Evolutionary conservation across 2,797 vertebrate species (phyloP).

Genomic region (Phaenicophaeus curvirostris): DNA sequence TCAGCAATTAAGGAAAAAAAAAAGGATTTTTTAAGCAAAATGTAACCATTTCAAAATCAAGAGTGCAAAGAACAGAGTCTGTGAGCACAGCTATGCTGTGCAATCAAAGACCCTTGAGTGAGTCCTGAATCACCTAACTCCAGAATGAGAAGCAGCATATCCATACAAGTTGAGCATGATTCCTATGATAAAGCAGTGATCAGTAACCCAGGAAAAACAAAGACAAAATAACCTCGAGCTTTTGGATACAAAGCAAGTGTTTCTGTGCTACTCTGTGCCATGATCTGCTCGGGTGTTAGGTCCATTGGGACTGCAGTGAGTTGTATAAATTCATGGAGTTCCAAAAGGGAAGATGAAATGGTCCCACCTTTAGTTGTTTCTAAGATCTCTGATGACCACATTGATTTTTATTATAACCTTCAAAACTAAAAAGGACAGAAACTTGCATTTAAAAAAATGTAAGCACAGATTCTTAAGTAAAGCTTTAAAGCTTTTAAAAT

Average conservation of each 20-base stretch:
- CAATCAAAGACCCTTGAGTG: background rate
- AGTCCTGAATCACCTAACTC: background rate
- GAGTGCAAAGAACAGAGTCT: background rate
- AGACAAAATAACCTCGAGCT: background rate
- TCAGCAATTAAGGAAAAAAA: background rate
- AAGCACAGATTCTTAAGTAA: background rate
- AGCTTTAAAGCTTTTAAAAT: background rate
- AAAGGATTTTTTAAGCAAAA: background rate
- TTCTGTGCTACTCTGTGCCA: accelerated
- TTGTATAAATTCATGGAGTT: background rate
- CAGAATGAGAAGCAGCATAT: background rate
- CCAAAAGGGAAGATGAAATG: background rate
- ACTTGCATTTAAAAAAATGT: background rate
- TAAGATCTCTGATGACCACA: background rate
- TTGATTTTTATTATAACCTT: background rate
- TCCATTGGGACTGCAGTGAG: background rate
- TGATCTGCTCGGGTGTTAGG: background rate
- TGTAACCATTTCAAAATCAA: background rate
- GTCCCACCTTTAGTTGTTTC: background rate
- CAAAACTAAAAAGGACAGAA: background rate
- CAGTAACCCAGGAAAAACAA: background rate
- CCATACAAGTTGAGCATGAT: accelerated
- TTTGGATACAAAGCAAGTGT: background rate
- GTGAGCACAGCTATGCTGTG: background rate
- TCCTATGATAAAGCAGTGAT: background rate